Conservation (phyloP, 2,888 invertebrate species). For the Pristionchus japonicus region DNA sequence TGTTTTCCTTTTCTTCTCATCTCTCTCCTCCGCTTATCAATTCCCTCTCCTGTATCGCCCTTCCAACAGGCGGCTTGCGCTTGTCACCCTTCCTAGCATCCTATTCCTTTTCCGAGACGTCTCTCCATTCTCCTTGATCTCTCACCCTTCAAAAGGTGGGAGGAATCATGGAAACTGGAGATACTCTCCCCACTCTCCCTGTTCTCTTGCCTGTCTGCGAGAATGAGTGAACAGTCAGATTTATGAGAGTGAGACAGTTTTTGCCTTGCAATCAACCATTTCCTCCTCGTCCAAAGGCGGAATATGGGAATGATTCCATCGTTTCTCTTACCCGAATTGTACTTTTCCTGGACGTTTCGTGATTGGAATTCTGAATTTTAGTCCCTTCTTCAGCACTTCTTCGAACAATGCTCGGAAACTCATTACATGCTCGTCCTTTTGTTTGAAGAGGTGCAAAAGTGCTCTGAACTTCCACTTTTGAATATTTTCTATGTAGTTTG, state of each 20-base stretch:
- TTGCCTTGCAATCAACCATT: neutral
- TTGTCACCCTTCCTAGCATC: slow-evolving; percentile 14
- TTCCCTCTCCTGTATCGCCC: neutral
- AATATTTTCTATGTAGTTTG: too few relatives aligned
- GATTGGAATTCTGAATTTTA: neutral
- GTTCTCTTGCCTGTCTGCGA: neutral
- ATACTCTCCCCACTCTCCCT: neutral
- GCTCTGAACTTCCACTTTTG: neutral
- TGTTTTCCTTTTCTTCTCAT: neutral
- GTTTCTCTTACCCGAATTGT: neutral
- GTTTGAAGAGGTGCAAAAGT: too few relatives aligned
- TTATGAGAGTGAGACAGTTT: neutral
- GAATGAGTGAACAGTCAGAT: neutral
- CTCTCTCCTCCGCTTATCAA: slow-evolving; percentile 15
- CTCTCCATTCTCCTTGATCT: too few relatives aligned
- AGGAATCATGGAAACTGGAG: neutral
- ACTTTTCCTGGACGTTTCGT: neutral
- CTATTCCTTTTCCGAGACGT: neutral
- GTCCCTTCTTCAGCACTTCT: neutral
- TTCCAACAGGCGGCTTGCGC: neutral
- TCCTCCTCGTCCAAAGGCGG: neutral
- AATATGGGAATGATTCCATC: neutral
- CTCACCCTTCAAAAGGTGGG: too few relatives aligned
- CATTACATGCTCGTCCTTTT: too few relatives aligned
- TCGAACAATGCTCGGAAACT: too few relatives aligned